These are phyloP conservation scores for Drosophila fuyamai DNA, from an alignment of 1,140 invertebrate genomes.

Conservation along the genomic window DNA sequence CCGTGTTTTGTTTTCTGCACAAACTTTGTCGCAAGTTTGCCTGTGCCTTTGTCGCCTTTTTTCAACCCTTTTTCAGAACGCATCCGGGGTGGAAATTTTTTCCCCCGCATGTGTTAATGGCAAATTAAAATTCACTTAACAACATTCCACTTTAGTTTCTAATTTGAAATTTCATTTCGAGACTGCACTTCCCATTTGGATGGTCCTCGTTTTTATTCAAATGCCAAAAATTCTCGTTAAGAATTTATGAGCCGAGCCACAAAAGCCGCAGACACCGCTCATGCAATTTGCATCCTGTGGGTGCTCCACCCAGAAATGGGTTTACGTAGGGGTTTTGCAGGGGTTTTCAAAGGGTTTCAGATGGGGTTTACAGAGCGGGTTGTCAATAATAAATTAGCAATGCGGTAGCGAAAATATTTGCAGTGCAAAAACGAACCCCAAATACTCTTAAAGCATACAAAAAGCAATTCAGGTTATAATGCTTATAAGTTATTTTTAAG, in stretches of 20 bases:
- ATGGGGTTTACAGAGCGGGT: slow-evolving; percentile 1
- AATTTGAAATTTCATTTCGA: slow-evolving; percentile 63
- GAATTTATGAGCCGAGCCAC: slow-evolving; percentile 65
- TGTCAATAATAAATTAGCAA: slow-evolving; percentile 75
- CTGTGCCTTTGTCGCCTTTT: slow-evolving; percentile 49
- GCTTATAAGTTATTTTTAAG: too few relatives aligned
- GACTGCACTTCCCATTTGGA: slow-evolving; percentile 12
- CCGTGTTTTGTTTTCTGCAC: slow-evolving; percentile 19
- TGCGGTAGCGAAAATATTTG: slow-evolving; percentile 38
- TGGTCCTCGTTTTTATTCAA: slow-evolving; percentile 34
- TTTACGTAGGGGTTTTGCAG: background rate
- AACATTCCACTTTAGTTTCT: slow-evolving; percentile 69
- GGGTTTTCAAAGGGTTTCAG: background rate
- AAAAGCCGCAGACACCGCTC: slow-evolving; percentile 71
- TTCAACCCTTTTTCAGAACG: slow-evolving; percentile 58
- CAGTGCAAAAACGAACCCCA: background rate
- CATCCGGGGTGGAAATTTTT: slow-evolving; percentile 30
- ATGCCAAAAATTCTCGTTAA: slow-evolving; percentile 69
- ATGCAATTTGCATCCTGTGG: slow-evolving; percentile 69
- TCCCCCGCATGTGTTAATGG: slow-evolving; percentile 54
- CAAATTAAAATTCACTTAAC: slow-evolving; percentile 82
- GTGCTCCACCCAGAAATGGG: slow-evolving; percentile 13
- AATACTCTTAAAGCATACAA: background rate
- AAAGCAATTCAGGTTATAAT: too few relatives aligned
- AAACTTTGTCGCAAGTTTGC: slow-evolving; percentile 68